A percentile compares a stretch with the other conserved stretches of the same genome.
Conservation (phyloP, 2,888 invertebrate species). For the Epistrophe eligans region DNA sequence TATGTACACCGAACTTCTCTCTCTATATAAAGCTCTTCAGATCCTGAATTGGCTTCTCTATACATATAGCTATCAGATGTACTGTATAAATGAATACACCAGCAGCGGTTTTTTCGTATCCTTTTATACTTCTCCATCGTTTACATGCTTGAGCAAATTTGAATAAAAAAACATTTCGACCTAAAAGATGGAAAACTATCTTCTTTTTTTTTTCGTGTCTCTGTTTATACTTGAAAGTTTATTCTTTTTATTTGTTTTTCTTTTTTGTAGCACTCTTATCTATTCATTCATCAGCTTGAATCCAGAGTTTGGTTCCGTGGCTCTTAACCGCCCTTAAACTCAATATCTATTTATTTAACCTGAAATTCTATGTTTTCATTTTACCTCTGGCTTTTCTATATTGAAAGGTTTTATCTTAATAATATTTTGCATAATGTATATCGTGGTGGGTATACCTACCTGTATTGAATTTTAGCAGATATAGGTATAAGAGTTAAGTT, state of each 20-base stretch:
- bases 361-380: slow-evolving; percentile 54
- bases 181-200: slow-evolving; percentile 59
- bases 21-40: slow-evolving; percentile 4
- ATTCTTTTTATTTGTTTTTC: not conserved
- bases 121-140: slow-evolving; percentile 15
- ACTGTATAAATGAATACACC: slow-evolving; percentile 55
- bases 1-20: not conserved
- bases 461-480: not conserved
- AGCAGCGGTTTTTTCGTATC: slow-evolving; percentile 45
- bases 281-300: slow-evolving; percentile 65
- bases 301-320: slow-evolving; percentile 34
- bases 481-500: not conserved
- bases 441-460: not conserved
- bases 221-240: slow-evolving; percentile 32
- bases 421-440: not conserved
- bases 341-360: slow-evolving; percentile 69
- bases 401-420: slow-evolving; percentile 31
- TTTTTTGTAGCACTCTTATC: slow-evolving; percentile 47
- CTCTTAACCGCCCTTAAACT: slow-evolving; percentile 72
- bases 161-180: slow-evolving; percentile 64
- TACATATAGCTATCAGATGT: too few relatives aligned
- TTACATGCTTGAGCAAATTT: slow-evolving; percentile 65
- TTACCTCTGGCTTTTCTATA: slow-evolving; percentile 36
- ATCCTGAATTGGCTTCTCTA: slow-evolving; percentile 9
- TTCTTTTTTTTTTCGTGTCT: slow-evolving; percentile 19